These are phyloP conservation scores for Apostichopus californicus DNA, from an alignment of 35 echinoderm and acorn worm species.

Conservation along the genomic window DNA sequence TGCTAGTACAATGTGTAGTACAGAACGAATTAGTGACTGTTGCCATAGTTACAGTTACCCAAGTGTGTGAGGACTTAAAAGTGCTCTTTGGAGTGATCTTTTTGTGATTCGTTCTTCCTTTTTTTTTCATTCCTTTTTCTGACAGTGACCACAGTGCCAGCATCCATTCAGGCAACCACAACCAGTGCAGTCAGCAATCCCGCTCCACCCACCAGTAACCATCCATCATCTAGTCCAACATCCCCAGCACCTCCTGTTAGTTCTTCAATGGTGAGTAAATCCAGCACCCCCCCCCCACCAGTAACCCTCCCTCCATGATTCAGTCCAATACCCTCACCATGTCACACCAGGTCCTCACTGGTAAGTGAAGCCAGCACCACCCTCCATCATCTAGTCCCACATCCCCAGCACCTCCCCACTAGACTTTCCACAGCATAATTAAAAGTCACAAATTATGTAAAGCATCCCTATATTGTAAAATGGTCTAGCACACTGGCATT, in stretches of 20 bases:
- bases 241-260: conserved; percentile 28
- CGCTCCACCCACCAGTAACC: conserved; percentile 12
- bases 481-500: too few species aligned
- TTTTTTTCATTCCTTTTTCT: neutral
- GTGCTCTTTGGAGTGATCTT: neutral
- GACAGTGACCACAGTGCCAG: conserved; percentile 46
- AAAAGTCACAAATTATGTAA: too few species aligned
- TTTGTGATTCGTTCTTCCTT: neutral
- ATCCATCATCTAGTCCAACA: conserved; percentile 22
- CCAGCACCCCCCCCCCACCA: neutral
- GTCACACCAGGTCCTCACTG: too few species aligned
- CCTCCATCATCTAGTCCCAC: too few species aligned
- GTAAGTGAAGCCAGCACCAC: too few species aligned
- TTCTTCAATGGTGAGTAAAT: conserved; percentile 36
- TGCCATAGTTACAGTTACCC: too few species aligned
- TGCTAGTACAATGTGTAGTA: too few species aligned
- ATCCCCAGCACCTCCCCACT: too few species aligned
- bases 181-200: neutral
- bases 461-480: too few species aligned
- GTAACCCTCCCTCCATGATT: conserved; percentile 29
- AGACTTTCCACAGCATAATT: too few species aligned
- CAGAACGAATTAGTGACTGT: too few species aligned
- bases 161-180: conserved; percentile 42
- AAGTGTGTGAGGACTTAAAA: too few species aligned
- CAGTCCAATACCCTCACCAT: neutral